phyloP scores from a whole-genome alignment of 2,113 vertebrate species.

The Fulica atra region DNA sequence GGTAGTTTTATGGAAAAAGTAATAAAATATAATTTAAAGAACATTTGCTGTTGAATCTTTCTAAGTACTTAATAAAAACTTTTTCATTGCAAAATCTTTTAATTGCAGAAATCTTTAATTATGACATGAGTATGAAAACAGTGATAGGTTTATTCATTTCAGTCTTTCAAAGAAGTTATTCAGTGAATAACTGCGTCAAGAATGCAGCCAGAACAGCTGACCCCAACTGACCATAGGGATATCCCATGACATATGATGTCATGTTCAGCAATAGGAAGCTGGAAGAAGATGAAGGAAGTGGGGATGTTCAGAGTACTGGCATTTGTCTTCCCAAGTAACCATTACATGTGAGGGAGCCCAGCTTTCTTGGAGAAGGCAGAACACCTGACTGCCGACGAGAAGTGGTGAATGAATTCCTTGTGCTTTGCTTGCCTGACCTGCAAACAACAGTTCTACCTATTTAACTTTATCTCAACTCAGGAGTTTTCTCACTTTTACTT shows the following conservation, averaged over 20 bases:
- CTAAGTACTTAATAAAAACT: background rate
- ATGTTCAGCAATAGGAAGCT: background rate
- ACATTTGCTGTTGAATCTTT: background rate
- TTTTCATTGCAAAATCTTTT: background rate
- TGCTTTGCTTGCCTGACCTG: background rate
- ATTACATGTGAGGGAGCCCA: background rate
- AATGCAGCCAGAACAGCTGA: background rate
- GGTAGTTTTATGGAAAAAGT: background rate
- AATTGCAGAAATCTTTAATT: background rate
- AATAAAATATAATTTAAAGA: slow-evolving; percentile 9
- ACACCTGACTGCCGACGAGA: background rate
- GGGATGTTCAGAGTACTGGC: background rate
- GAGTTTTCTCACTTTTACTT: background rate
- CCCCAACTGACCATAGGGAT: background rate
- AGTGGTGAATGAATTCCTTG: background rate
- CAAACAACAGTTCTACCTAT: background rate
- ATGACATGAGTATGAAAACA: background rate
- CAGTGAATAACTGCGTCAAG: background rate
- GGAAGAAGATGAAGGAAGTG: background rate
- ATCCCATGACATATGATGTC: background rate
- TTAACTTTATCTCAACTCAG: background rate
- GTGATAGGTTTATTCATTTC: background rate
- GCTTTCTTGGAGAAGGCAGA: background rate
- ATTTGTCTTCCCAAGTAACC: background rate
- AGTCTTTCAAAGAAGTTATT: background rate